Evolutionary conservation across 2,113 vertebrate genomes (phyloP).

Genomic region (Halichoeres trimaculatus): DNA sequence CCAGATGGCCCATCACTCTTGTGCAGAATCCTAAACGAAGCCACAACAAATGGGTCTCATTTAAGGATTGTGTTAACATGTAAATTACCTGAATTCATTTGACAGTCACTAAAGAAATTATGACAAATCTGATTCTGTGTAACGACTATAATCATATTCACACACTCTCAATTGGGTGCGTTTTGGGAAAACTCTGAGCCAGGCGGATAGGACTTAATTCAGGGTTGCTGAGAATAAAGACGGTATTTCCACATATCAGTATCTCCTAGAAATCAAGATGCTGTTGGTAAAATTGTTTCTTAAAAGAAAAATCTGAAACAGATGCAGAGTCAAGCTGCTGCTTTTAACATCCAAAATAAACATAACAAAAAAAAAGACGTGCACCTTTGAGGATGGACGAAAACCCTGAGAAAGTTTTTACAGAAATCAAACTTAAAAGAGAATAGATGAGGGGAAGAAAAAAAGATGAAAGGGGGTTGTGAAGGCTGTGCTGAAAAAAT

Average conservation of each 20-base stretch:
- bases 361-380: slow-evolving; percentile 7
- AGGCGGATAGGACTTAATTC: slow-evolving; percentile 1
- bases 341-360: slow-evolving; percentile 37
- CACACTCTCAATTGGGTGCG: background rate
- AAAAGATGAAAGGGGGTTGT: slow-evolving; percentile 55
- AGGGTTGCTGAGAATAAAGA: slow-evolving; percentile 20
- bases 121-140: background rate
- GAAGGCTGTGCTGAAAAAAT: slow-evolving; percentile 56
- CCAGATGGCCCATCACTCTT: slow-evolving; percentile 40
- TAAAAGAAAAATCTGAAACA: slow-evolving; percentile 18
- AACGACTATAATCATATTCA: background rate
- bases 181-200: background rate
- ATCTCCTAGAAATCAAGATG: background rate
- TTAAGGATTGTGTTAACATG: slow-evolving; percentile 20
- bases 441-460: slow-evolving; percentile 37
- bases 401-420: slow-evolving; percentile 59
- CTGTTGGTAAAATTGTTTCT: background rate
- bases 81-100: slow-evolving; percentile 23
- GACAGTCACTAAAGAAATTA: background rate
- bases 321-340: slow-evolving; percentile 13
- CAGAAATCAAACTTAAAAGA: slow-evolving; percentile 71
- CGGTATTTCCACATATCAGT: slow-evolving; percentile 21
- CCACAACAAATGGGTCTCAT: background rate
- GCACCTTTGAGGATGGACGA: slow-evolving; percentile 50
- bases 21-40: slow-evolving; percentile 37